Percentiles rank a stretch among this genome's conserved stretches.
phyloP scores from a whole-genome alignment of 1,140 invertebrate species.

The Aphidius ervi region DNA sequence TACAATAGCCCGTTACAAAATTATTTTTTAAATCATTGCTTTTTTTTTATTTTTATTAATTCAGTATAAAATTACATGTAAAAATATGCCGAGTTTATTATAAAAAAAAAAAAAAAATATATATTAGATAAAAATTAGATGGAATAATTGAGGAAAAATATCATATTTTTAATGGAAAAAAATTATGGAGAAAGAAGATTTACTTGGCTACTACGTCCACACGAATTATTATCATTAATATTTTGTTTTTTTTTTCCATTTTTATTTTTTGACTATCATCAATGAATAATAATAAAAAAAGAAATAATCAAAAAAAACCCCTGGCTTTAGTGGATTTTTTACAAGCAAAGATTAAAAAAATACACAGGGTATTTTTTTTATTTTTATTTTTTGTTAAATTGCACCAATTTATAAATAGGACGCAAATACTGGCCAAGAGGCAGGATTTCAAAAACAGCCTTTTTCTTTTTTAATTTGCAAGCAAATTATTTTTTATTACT shows the following conservation, averaged over 20 bases:
- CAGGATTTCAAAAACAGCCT: slow-evolving; percentile 6
- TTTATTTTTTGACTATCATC: too few relatives aligned
- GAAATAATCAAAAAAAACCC: not conserved
- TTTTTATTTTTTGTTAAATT: slow-evolving; percentile 9
- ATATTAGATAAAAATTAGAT: not conserved
- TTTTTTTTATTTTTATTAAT: slow-evolving; percentile 30
- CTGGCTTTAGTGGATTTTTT: not conserved
- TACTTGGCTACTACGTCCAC: too few relatives aligned
- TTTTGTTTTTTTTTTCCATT: too few relatives aligned
- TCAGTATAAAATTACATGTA: slow-evolving; percentile 32
- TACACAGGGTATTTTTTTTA: not conserved
- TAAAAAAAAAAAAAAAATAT: not conserved
- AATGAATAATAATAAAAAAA: too few relatives aligned
- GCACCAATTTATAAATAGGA: slow-evolving; percentile 19
- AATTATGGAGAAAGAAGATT: too few relatives aligned
- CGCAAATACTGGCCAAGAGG: slow-evolving; percentile 18
- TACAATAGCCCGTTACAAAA: slow-evolving; percentile 52
- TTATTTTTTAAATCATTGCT: slow-evolving; percentile 47
- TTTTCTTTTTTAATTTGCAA: slow-evolving; percentile 9
- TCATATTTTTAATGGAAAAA: not conserved
- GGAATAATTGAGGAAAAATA: not conserved
- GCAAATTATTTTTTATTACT: slow-evolving; percentile 3
- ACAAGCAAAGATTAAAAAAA: slow-evolving; percentile 1
- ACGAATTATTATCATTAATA: not conserved
- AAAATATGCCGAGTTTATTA: slow-evolving; percentile 22